Conservation (phyloP, 2,888 invertebrate species). For the Euclidia mi region DNA sequence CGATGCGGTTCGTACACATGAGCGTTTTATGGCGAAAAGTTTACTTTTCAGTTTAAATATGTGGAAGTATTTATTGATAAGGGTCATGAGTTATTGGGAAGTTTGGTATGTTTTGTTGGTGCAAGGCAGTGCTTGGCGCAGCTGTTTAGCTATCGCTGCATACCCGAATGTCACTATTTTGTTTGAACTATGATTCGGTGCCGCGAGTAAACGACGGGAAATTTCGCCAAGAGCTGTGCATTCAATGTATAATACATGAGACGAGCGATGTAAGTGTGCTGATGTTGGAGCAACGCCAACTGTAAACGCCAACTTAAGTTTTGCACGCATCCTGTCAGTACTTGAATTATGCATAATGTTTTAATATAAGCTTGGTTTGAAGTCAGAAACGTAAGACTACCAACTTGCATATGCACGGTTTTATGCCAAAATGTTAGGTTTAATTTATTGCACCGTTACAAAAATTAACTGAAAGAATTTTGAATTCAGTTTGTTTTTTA, state of each 20-base stretch:
- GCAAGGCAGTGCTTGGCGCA: conserved; percentile 48
- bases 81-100: conserved; percentile 11
- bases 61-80: conserved; percentile 27
- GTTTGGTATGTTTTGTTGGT: conserved; percentile 31
- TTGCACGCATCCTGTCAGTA: neutral
- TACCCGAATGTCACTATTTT: conserved; percentile 35
- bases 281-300: neutral
- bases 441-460: no score
- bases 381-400: no score
- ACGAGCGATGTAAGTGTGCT: conserved; percentile 8
- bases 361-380: no score
- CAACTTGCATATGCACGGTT: no score
- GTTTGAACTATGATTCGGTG: conserved; percentile 21
- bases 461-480: no score
- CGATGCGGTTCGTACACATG: conserved; percentile 9
- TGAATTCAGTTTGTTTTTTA: no score
- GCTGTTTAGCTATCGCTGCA: conserved; percentile 30
- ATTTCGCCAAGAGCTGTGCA: conserved; percentile 19
- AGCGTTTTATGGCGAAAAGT: conserved; percentile 13
- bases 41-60: conserved; percentile 19
- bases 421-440: no score
- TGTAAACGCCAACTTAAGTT: no score
- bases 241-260: conserved; percentile 31
- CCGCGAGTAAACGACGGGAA: conserved; percentile 27
- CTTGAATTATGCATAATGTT: neutral